phyloP scores from a whole-genome alignment of 2,888 invertebrate species.

The Trachelus iudaicus region DNA sequence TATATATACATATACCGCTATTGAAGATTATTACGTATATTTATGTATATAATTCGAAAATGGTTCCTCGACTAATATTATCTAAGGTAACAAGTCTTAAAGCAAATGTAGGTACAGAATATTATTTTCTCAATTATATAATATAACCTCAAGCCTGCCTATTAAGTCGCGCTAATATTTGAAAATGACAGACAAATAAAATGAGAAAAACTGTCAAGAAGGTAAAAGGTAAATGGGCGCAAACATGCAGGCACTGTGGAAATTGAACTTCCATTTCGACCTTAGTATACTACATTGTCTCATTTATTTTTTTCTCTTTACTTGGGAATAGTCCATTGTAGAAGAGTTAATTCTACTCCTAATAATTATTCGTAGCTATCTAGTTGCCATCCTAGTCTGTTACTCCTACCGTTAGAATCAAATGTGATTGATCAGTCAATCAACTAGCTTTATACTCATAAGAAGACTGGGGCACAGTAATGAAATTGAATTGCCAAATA shows the following conservation, averaged over 20 bases:
- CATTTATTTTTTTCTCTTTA: not conserved
- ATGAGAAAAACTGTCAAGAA: not conserved
- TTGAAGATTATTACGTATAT: conserved; percentile 21
- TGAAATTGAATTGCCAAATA: not conserved
- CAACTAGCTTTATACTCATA: not conserved
- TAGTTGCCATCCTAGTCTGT: not conserved
- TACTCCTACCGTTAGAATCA: not conserved
- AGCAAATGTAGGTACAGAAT: not conserved
- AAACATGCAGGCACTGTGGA: not conserved
- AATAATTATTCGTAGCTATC: not conserved
- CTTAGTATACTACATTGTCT: not conserved
- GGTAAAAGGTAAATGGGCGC: not conserved
- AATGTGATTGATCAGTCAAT: not conserved
- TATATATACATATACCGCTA: conserved; percentile 19
- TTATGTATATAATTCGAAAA: conserved; percentile 48
- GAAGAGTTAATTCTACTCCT: not conserved
- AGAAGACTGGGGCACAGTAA: not conserved
- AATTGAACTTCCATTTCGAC: not conserved
- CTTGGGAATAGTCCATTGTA: not conserved
- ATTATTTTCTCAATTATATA: conserved; percentile 22
- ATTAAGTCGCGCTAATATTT: not conserved
- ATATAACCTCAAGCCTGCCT: not conserved
- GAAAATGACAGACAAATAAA: not conserved
- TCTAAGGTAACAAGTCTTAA: not conserved
- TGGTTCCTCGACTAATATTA: conserved; percentile 11